Base-by-base conservation (phyloP, 1,140 invertebrate genomes). In the Cyclargus thomasi region DNA sequence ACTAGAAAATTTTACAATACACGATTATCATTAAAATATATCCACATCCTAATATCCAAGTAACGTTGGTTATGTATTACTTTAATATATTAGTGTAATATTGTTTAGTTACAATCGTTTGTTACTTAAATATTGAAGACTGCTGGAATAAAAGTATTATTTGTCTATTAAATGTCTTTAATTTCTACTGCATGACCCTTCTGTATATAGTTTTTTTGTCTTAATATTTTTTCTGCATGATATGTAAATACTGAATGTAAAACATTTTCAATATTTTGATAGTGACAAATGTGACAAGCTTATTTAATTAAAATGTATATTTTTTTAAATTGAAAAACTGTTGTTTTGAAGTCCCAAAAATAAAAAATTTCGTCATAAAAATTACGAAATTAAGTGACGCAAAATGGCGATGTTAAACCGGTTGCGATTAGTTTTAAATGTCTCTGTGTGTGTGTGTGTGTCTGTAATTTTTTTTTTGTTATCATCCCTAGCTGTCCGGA, bases 131-230 rank as follows among this genome's bases (percentile, higher is more conserved):
- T 59, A 20, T 59, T 20, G 10, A 59, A 59, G 55, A 59, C 55
- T 59, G 55, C 55, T 59, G 10, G 6, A 83, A 83, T 85, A 85
- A 85, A 85, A 79, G 69, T 82, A 81, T 85, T 80, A 78, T 84
- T 81, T 77, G 72, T 71, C 66, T 76, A 74, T 55, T 78, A 69
- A 74, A 66, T 66, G 76, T 83, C 73, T 84, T 84, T 81, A 77
- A 77, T 86, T 84, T 80, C 73, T 74, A 69, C 20, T 72, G 74
- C 78, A 75, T 74, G 71, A 55, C 11, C 39, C 39, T 47, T 47
- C 14, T 47, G 39, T 47, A 47, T 16, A 14, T 47, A 47, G 10
- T 8, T 16, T 47, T 11, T 47, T 47, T 1, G n/a, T n/a, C n/a
- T n/a, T 16, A 47, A 47, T 47, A 16, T 14, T 14, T 47, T 16